Evolutionary conservation across 2,797 vertebrate genomes (phyloP).

Genomic region (Echiichthys vipera): DNA sequence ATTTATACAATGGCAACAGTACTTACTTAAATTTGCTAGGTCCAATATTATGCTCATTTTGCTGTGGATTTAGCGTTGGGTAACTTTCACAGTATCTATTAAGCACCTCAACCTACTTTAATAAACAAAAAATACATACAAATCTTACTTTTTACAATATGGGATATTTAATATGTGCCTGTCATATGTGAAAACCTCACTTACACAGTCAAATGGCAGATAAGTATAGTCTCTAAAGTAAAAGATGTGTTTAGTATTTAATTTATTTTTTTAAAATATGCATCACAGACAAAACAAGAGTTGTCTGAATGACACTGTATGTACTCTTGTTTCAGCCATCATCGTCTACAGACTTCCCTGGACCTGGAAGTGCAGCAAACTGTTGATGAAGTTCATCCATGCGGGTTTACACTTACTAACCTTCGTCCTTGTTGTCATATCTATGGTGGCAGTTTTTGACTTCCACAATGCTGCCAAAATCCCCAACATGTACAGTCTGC

Average conservation of each 20-base stretch:
- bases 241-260: neutral
- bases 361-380: conserved; percentile 95
- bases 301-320: neutral
- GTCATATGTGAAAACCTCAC: neutral
- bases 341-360: conserved; percentile 96
- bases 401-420: conserved; percentile 87
- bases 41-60: too few species aligned
- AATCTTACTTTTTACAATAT: too few species aligned
- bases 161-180: neutral
- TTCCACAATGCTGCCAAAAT: conserved; percentile 88
- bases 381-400: conserved; percentile 93
- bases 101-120: too few species aligned
- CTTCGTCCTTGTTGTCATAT: conserved; percentile 85
- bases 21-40: neutral
- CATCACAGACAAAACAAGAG: neutral
- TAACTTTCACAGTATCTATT: too few species aligned
- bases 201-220: neutral
- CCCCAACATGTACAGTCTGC: conserved; percentile 98
- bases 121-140: too few species aligned
- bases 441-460: conserved; percentile 93
- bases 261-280: neutral
- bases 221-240: neutral
- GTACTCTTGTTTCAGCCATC: conserved; percentile 85
- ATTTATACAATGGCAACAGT: neutral
- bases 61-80: too few species aligned